Evolutionary conservation across 2,113 vertebrate species (phyloP).

Genomic region (Girardinichthys multiradiatus): DNA sequence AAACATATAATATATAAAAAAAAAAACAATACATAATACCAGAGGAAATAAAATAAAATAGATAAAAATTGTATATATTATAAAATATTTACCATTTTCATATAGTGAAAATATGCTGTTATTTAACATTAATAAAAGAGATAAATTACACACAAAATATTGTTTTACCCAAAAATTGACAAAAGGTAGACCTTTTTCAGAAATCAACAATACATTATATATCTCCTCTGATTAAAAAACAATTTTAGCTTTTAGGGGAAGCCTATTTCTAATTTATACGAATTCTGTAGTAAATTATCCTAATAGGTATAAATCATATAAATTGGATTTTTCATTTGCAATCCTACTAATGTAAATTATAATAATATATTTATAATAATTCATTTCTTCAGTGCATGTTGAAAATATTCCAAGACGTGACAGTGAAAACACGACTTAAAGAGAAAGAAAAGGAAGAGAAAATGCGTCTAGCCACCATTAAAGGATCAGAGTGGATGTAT

Average conservation of each 20-base stretch:
- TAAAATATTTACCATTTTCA: background rate
- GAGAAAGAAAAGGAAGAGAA: constrained; percentile 5
- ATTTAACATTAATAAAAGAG: background rate
- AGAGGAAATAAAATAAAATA: background rate
- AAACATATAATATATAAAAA: background rate
- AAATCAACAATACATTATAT: background rate
- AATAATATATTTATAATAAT: background rate
- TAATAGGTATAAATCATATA: background rate
- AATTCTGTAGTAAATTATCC: background rate
- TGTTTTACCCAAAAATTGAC: background rate
- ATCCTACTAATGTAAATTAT: background rate
- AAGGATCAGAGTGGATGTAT: constrained; percentile 56
- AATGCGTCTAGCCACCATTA: constrained; percentile 12
- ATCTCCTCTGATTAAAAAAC: background rate
- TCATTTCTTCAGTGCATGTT: background rate
- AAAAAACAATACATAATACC: background rate
- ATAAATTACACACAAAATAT: background rate
- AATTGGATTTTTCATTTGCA: background rate
- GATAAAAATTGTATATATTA: background rate
- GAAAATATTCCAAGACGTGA: background rate
- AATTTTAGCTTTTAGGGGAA: background rate
- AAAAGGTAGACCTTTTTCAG: background rate
- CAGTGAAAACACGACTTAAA: background rate
- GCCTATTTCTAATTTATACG: background rate
- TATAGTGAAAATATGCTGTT: background rate